phyloP scores from a whole-genome alignment of 2,113 vertebrate species.

The Miniopterus natalensis region DNA sequence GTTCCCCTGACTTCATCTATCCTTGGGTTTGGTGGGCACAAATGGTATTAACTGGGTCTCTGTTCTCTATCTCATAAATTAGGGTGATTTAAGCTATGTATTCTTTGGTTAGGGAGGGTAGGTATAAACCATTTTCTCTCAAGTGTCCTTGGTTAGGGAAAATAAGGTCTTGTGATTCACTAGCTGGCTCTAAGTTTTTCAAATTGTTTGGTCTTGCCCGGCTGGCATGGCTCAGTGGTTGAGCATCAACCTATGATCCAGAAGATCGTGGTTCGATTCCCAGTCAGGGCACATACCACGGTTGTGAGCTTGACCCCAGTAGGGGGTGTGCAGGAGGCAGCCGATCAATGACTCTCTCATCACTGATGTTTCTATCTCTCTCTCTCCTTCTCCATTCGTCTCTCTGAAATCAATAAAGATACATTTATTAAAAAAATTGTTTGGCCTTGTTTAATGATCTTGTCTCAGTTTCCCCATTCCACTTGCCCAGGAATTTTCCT shows the following conservation, averaged over 20 bases:
- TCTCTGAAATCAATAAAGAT: too few relatives aligned
- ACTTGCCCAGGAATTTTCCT: not conserved
- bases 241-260: too few relatives aligned
- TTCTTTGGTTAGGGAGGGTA: not conserved
- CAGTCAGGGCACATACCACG: too few relatives aligned
- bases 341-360: too few relatives aligned
- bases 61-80: not conserved
- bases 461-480: not conserved
- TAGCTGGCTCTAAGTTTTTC: not conserved
- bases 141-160: not conserved
- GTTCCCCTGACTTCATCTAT: not conserved
- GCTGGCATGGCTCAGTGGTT: too few relatives aligned
- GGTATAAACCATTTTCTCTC: not conserved
- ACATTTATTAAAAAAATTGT: not conserved
- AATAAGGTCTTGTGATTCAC: not conserved
- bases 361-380: too few relatives aligned
- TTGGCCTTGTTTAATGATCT: not conserved
- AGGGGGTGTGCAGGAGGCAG: too few relatives aligned
- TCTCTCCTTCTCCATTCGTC: too few relatives aligned
- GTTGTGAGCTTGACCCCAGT: too few relatives aligned
- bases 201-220: not conserved
- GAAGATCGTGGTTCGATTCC: too few relatives aligned
- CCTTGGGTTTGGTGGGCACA: not conserved
- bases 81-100: not conserved
- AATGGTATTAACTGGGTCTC: not conserved